Evolutionary conservation across 2,797 vertebrate genomes (phyloP).

Genomic region (Trachurus trachurus): DNA sequence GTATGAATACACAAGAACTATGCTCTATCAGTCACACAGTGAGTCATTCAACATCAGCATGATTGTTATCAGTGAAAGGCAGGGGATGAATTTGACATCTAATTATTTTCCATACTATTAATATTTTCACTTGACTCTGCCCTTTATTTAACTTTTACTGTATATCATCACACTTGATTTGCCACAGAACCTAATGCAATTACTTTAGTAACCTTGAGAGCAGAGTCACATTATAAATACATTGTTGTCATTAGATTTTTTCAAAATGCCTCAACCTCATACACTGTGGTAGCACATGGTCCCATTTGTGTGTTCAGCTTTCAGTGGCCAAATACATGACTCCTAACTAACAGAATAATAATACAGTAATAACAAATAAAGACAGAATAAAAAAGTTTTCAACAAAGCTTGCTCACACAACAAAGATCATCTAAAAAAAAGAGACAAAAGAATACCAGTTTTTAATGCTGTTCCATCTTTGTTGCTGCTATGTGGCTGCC

Average conservation of each 20-base stretch:
- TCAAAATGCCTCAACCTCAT: neutral
- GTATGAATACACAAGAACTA: neutral
- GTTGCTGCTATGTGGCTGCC: neutral
- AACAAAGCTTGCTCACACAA: neutral
- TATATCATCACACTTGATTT: neutral
- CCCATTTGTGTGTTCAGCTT: neutral
- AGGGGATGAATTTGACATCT: slow-evolving; percentile 32
- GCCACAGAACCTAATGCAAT: neutral
- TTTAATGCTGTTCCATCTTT: neutral
- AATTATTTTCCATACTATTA: neutral
- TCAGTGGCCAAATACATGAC: neutral
- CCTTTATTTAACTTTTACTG: neutral
- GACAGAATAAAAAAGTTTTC: neutral
- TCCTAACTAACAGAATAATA: neutral
- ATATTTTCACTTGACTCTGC: slow-evolving; percentile 23
- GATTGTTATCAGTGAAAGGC: slow-evolving; percentile 22
- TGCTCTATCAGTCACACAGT: slow-evolving; percentile 5
- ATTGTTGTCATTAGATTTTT: neutral
- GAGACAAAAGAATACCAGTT: neutral
- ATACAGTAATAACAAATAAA: no score
- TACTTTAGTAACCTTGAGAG: slow-evolving; percentile 30
- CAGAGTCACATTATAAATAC: neutral
- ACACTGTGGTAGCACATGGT: neutral
- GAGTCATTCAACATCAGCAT: slow-evolving; percentile 24
- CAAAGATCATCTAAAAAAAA: no score